These are phyloP conservation scores for Cyrtodaria siliqua DNA, from an alignment of 2,888 invertebrate species.

Conservation along the genomic window DNA sequence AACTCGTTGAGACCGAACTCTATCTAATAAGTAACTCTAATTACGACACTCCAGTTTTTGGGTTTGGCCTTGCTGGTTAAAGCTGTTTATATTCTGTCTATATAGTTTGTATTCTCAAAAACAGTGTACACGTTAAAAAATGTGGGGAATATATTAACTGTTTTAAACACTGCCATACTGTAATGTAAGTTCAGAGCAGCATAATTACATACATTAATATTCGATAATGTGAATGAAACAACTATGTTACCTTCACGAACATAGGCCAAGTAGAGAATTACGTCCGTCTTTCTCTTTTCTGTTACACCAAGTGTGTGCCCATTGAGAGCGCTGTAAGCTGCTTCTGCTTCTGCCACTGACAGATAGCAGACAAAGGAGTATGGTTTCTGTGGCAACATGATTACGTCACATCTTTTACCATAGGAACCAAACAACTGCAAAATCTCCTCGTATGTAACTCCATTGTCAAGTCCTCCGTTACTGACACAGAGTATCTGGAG, in stretches of 20 bases:
- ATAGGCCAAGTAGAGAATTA: constrained; percentile 89
- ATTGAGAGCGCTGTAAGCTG: constrained; percentile 67
- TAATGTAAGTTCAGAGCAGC: no score
- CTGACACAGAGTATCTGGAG: constrained; percentile 91
- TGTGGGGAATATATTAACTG: no score
- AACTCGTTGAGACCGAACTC: no score
- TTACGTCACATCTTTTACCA: constrained; percentile 88
- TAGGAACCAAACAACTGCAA: constrained; percentile 87
- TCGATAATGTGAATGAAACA: no score
- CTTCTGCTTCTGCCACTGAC: constrained; percentile 86
- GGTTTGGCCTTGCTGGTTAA: no score
- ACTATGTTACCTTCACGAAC: constrained; percentile 89
- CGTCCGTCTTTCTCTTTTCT: constrained; percentile 81
- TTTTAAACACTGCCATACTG: no score
- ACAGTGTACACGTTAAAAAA: no score
- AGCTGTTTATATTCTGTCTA: no score
- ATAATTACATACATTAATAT: no score
- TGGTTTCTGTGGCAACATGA: constrained; percentile 93
- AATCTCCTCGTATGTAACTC: constrained; percentile 90
- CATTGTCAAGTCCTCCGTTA: constrained; percentile 95
- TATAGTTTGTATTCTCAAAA: no score
- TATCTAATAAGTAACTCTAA: no score
- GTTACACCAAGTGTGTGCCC: constrained; percentile 82
- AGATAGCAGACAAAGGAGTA: constrained; percentile 92
- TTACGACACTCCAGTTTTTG: no score